Evolutionary conservation across 2,113 vertebrate genomes (phyloP).

Genomic region (Centrocercus urophasianus): DNA sequence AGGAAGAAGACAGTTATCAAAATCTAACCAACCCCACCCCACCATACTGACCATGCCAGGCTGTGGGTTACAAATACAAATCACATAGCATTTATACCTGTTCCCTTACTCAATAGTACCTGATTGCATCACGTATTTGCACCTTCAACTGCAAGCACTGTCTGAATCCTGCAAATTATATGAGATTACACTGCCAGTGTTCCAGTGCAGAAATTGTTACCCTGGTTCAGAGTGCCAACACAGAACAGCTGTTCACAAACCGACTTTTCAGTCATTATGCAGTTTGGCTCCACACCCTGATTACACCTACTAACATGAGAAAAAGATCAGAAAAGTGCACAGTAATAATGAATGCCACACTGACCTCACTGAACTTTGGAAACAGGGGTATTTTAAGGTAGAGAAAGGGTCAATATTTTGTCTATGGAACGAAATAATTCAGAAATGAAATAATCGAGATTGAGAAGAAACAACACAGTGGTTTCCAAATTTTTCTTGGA

Average conservation of each 20-base stretch:
- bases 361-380: background rate
- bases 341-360: background rate
- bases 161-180: background rate
- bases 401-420: background rate
- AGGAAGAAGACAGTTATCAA: background rate
- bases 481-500: background rate
- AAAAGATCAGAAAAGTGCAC: background rate
- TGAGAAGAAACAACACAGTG: background rate
- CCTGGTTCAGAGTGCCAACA: background rate
- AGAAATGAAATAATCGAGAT: background rate
- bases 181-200: background rate
- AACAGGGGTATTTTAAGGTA: background rate
- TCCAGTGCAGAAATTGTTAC: background rate
- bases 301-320: background rate
- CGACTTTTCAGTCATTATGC: background rate
- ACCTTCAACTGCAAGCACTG: background rate
- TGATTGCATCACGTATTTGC: background rate
- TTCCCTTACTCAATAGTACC: background rate
- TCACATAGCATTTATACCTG: background rate
- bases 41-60: background rate
- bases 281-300: background rate
- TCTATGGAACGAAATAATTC: background rate
- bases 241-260: background rate
- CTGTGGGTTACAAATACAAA: background rate
- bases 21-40: background rate